These are phyloP conservation scores for Artemia sinica DNA, from an alignment of 2,888 invertebrate genomes.

Conservation along the genomic window DNA sequence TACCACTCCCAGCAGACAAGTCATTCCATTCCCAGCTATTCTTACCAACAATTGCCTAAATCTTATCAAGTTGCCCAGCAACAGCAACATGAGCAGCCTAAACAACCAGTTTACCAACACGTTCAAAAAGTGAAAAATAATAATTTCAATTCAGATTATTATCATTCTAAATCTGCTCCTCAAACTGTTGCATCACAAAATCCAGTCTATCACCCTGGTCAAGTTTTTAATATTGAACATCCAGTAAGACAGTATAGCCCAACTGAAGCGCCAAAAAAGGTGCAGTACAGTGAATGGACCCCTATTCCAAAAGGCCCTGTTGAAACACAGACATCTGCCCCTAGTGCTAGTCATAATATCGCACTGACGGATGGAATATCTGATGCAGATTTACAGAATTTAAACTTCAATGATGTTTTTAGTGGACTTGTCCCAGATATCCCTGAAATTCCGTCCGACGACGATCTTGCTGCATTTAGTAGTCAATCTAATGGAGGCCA, in stretches of 20 bases:
- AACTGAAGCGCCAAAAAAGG: no score
- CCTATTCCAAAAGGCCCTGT: neutral
- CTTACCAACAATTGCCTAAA: no score
- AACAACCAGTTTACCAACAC: neutral
- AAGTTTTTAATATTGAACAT: no score
- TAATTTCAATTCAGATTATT: no score
- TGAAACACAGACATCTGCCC: neutral
- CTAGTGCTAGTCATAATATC: neutral
- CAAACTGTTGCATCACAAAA: no score
- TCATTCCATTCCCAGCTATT: no score
- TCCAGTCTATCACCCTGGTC: no score
- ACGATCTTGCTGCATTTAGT: neutral
- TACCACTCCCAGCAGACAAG: no score
- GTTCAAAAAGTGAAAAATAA: no score
- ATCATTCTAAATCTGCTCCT: no score
- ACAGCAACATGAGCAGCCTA: neutral
- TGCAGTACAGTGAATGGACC: neutral
- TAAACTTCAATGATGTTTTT: slow-evolving; percentile 4
- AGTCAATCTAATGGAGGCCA: neutral
- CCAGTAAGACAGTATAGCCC: no score
- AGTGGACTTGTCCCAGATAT: neutral
- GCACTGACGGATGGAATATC: neutral
- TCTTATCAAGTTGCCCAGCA: neutral
- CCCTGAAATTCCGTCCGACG: slow-evolving; percentile 8
- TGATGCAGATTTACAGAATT: neutral